Base-by-base conservation (phyloP, 2,797 vertebrate species). In the Coccyzus lansbergi region DNA sequence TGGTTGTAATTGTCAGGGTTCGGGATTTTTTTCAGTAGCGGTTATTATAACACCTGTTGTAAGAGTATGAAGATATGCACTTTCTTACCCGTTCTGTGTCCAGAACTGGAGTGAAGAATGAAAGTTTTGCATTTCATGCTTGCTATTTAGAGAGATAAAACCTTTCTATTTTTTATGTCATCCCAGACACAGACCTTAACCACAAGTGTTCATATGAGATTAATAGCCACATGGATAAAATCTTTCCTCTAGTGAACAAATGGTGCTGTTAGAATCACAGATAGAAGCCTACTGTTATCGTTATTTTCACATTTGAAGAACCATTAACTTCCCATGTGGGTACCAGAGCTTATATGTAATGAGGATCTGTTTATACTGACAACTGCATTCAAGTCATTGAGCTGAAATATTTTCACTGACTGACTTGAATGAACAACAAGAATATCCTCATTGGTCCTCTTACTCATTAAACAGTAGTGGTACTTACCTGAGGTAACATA, bases 231-330 rank as follows among this genome's bases (percentile, higher is more conserved):
- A 40, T 44, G n/a, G 22, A 82, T 76, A 59, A 86, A 92, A 70
- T 74, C n/a, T 62, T 86, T 67, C 64, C 42, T 55, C 29, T 44
- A 46, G 40, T 68, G 75, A 92, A 89, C 29, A 84, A 92, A 87
- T 53, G 52, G 63, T 84, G 67, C 46, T 77, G 19, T 78, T 79
- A 83, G 31, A 90, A 64, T 84, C 71, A 58, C 21, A 55, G 28
- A 53, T 36, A 62, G 75, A 85, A 87, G 7, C 42, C 77, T 75
- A 68, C 29, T 75, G 82, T 89, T 86, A 46, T 64, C 46, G 90
- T 92, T 69, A 68, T 91, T 90, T 87, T 92, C 67, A 70, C 55
- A 72, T 93, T 83, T 83, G 68, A 94, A 93, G 86, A 92, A 44
- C 17, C n/a, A 87, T 94, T 94, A 94, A 92, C 72, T 88, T 87